Evolutionary conservation across 2,888 invertebrate species (phyloP), one percentile per base, ranked within the genome.

Genomic region (Aphodius granarius): DNA sequence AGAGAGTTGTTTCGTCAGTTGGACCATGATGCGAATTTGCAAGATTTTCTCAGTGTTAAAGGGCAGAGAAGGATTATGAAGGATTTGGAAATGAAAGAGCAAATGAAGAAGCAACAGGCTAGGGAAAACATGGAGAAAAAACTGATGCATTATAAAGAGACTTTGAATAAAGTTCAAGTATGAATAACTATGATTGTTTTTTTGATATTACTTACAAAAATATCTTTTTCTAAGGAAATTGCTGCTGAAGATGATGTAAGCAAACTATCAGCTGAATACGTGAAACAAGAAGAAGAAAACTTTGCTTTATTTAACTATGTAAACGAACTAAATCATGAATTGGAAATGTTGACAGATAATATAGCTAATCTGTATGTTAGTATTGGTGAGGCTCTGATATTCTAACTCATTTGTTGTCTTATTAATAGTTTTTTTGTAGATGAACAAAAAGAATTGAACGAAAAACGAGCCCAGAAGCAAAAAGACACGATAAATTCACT

Each of bases 301-400:
- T 97, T 97, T 85, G 95, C 97, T 0, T 89, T 96, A 0, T 97
- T 97, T 85, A 96, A 94, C 87, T 97, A 95, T 84, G 94, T 97
- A 63, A 97, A 96, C 84, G 96, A 96, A 84, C 89, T 97, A 76
- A 96, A 97, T 85, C 94, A 92, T 65, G 95, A 96, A 86, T 89
- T 95, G 74, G 95, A 95, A 85, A 89, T 91, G 63, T 85, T 95
- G 2, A 92, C 92, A 79, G 92, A 93, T 79, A 91, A 90, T 73
- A 92, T 95, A 0, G 89, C 90, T 72, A 89, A 90, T 79, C 85
- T 95, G 5, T 89, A 90, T 62, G 85, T 88, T 19, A 91, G 90
- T 80, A 94, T 95, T 74, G 92, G 92, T 91, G 84, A 43, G 43
- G 13, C 76, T 63, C 71, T 43, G 20, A 66, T 62, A 71, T 23